Conservation (phyloP, 1,140 invertebrate species). For the Drosophila nebulosa region DNA sequence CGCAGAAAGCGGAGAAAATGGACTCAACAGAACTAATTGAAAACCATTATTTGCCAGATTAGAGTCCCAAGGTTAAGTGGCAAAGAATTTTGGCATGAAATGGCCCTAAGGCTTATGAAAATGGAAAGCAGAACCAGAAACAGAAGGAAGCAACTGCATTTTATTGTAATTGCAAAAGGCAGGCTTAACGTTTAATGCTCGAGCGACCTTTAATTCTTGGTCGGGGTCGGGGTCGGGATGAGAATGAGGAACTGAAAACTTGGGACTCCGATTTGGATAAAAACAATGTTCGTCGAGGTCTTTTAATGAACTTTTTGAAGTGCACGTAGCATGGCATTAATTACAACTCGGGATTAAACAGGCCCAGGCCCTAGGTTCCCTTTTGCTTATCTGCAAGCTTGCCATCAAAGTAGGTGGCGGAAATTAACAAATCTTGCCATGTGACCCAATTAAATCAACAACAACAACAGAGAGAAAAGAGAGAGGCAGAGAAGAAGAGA, state of each 20-base stretch:
- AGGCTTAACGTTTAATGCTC: constrained; percentile 19
- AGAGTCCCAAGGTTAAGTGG: constrained; percentile 62
- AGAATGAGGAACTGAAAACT: constrained; percentile 22
- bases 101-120: constrained; percentile 3
- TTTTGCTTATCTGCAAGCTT: constrained; percentile 59
- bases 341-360: constrained; percentile 46
- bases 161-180: constrained; percentile 52
- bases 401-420: constrained; percentile 73
- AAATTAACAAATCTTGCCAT: constrained; percentile 78
- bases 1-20: neutral
- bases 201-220: constrained; percentile 58
- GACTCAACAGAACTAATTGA: constrained; percentile 69
- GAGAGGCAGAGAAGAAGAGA: neutral
- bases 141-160: constrained; percentile 62
- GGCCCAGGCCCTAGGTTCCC: constrained; percentile 25
- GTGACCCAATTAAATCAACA: constrained; percentile 75
- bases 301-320: constrained; percentile 53
- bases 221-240: constrained; percentile 39
- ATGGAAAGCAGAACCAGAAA: constrained; percentile 2
- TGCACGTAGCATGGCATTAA: constrained; percentile 67
- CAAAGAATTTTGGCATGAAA: constrained; percentile 58
- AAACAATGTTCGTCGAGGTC: constrained; percentile 11
- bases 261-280: too few species aligned
- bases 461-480: neutral
- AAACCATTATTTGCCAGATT: constrained; percentile 73